Percentiles rank a stretch among this genome's conserved stretches.
These are phyloP conservation scores for Branchinecta sandiegonensis DNA, from an alignment of 2,888 invertebrate species.

Conservation along the genomic window DNA sequence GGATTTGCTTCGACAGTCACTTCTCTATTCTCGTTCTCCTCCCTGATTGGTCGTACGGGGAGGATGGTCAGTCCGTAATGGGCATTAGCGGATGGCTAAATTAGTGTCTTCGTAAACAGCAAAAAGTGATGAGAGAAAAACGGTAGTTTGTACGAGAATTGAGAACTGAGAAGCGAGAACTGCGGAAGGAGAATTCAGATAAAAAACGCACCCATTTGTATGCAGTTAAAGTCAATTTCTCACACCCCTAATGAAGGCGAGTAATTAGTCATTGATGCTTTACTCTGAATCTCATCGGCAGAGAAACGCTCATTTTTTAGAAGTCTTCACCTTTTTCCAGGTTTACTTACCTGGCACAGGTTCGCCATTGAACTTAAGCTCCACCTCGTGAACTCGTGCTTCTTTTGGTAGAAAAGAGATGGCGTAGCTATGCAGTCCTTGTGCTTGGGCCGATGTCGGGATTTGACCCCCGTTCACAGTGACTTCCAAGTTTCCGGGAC, in stretches of 20 bases:
- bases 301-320: slow-evolving; percentile 19
- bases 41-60: too few species aligned
- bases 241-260: not conserved
- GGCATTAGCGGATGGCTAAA: too few species aligned
- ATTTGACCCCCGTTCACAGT: slow-evolving; percentile 95
- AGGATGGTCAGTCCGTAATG: too few species aligned
- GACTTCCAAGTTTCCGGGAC: slow-evolving; percentile 95
- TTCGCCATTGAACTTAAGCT: slow-evolving; percentile 87
- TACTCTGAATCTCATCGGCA: slow-evolving; percentile 27
- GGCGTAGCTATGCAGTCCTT: slow-evolving; percentile 88
- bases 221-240: too few species aligned
- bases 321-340: not conserved
- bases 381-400: slow-evolving; percentile 77
- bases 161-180: too few species aligned
- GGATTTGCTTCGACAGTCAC: too few species aligned
- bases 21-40: too few species aligned
- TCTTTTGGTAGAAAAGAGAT: slow-evolving; percentile 93
- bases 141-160: too few species aligned
- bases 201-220: too few species aligned
- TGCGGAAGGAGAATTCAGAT: too few species aligned
- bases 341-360: slow-evolving; percentile 62
- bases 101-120: too few species aligned
- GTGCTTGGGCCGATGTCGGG: slow-evolving; percentile 88
- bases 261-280: not conserved
- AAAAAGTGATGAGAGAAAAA: too few species aligned